Conservation (phyloP, 2,113 vertebrate species). For the Sisor rabdophorus region DNA sequence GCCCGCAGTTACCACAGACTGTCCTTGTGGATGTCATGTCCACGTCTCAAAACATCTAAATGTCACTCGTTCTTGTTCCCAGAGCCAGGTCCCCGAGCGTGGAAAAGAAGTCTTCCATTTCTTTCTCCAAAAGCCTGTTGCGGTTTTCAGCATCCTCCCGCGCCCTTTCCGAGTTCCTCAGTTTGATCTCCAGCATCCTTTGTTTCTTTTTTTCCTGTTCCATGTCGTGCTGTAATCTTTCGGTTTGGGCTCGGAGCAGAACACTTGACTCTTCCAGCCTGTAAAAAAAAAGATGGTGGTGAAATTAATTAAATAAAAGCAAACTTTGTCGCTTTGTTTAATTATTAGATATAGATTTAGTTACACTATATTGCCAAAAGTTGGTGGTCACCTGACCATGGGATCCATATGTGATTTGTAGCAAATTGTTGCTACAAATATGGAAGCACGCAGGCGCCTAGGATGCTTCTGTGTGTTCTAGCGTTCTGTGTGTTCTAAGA, state of each 20-base stretch:
- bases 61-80: conserved; percentile 66
- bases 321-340: no score
- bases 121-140: conserved; percentile 85
- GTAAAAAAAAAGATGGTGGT: conserved; percentile 33
- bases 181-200: conserved; percentile 86
- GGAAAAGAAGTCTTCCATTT: conserved; percentile 95
- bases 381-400: no score
- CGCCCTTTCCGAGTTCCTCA: conserved; percentile 87
- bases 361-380: not conserved
- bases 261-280: conserved; percentile 84
- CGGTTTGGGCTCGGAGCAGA: conserved; percentile 74
- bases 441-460: no score
- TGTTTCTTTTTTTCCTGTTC: conserved; percentile 85
- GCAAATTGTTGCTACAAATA: no score
- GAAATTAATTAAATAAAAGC: not conserved
- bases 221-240: conserved; percentile 82
- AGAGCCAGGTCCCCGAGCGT: conserved; percentile 82
- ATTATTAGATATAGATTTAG: not conserved
- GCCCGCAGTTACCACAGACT: not conserved
- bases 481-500: no score
- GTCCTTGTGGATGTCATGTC: not conserved
- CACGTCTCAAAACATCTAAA: conserved; percentile 38
- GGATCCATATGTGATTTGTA: no score
- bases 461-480: no score
- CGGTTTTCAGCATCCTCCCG: conserved; percentile 86